These are phyloP conservation scores for Eristalis arbustorum DNA, from an alignment of 2,888 invertebrate species.

Conservation along the genomic window DNA sequence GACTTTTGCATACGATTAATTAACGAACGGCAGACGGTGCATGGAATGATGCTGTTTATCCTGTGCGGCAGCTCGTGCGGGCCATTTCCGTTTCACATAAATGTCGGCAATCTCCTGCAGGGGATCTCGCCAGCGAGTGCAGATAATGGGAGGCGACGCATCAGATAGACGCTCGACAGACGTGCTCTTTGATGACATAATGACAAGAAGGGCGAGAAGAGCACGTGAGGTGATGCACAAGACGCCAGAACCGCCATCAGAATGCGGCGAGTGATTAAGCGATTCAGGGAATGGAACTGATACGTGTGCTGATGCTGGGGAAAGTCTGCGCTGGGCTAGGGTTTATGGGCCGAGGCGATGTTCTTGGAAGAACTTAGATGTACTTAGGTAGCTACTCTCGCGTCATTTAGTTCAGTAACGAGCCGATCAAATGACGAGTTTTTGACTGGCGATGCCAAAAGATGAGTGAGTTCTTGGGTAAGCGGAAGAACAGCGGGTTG, in stretches of 20 bases:
- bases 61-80: constrained; percentile 55
- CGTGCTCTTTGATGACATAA: constrained; percentile 17
- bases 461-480: neutral
- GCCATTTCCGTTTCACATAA: constrained; percentile 48
- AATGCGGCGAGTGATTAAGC: neutral
- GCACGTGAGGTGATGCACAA: neutral
- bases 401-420: neutral
- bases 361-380: neutral
- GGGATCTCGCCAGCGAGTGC: neutral
- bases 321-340: neutral
- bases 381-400: neutral
- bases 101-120: constrained; percentile 18
- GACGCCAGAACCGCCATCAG: neutral
- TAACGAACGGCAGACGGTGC: neutral
- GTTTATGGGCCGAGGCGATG: neutral
- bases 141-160: constrained; percentile 26
- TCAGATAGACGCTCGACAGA: constrained; percentile 10
- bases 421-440: neutral
- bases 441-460: neutral
- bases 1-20: neutral
- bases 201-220: neutral
- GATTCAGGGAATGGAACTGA: neutral
- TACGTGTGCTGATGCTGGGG: neutral
- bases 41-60: constrained; percentile 17
- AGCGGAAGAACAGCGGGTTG: neutral